Conservation (phyloP, 1,140 invertebrate species). For the Melipona quadrifasciata region DNA sequence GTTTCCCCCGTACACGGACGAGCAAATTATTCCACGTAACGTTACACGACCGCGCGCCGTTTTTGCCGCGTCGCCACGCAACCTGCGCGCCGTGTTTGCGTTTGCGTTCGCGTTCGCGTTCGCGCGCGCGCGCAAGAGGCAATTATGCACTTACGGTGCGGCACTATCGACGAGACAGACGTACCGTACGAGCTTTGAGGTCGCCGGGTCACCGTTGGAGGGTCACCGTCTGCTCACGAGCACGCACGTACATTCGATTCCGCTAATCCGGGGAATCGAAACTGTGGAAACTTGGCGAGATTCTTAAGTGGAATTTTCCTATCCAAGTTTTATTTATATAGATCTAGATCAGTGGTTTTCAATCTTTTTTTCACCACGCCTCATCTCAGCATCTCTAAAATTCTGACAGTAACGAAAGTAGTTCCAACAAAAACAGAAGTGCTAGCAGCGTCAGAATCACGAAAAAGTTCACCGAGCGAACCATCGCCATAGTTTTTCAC, state of each 20-base stretch:
- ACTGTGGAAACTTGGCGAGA: background rate
- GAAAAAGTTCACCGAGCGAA: no score
- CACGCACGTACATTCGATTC: background rate
- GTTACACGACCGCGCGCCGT: slow-evolving; percentile 45
- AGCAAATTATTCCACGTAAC: slow-evolving; percentile 61
- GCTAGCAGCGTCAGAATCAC: no score
- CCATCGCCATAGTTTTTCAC: no score
- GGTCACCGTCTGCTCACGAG: slow-evolving; percentile 52
- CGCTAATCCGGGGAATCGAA: background rate
- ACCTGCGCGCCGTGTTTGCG: slow-evolving; percentile 25
- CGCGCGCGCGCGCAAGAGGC: slow-evolving; percentile 38
- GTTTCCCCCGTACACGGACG: slow-evolving; percentile 39
- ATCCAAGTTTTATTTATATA: no score
- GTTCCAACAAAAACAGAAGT: no score
- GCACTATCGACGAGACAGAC: slow-evolving; percentile 61
- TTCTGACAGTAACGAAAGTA: no score
- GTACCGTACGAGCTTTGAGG: slow-evolving; percentile 43
- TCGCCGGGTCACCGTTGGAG: slow-evolving; percentile 53
- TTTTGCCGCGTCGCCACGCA: slow-evolving; percentile 41
- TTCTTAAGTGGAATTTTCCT: background rate
- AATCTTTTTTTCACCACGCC: no score
- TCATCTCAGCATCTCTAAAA: no score
- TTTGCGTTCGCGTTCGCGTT: background rate
- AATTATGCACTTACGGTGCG: slow-evolving; percentile 65
- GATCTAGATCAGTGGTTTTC: no score